Conservation (phyloP, 2,113 vertebrate species). For the Crotalus tigris region DNA sequence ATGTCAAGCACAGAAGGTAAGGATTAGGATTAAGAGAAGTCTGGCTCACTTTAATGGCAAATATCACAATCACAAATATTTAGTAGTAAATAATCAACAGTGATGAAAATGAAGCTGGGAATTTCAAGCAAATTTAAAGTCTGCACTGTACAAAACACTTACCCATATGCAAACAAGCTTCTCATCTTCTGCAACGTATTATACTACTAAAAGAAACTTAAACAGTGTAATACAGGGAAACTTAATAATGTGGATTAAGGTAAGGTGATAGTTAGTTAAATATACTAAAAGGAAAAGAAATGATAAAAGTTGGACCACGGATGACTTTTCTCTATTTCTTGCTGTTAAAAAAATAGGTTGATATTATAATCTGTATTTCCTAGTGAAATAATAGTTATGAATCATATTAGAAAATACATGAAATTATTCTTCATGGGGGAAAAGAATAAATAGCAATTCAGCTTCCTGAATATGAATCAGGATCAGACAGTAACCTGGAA, state of each 20-base stretch:
- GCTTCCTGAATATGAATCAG: not conserved
- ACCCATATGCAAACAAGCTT: slow-evolving; percentile 36
- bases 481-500: not conserved
- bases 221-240: slow-evolving; percentile 20
- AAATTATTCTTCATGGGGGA: not conserved
- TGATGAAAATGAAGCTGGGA: not conserved
- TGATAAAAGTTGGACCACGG: not conserved
- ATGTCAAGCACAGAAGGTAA: not conserved
- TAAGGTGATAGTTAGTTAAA: not conserved
- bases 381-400: not conserved
- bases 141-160: slow-evolving; percentile 35
- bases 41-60: not conserved
- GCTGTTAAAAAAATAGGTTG: not conserved
- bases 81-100: slow-evolving; percentile 20
- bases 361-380: not conserved
- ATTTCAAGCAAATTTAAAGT: slow-evolving; percentile 37
- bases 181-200: slow-evolving; percentile 40
- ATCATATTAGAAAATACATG: not conserved
- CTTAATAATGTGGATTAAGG: slow-evolving; percentile 32
- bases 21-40: not conserved
- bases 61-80: slow-evolving; percentile 18
- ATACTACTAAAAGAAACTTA: slow-evolving; percentile 37
- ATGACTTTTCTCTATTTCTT: not conserved
- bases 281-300: not conserved
- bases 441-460: not conserved